These are phyloP conservation scores for Psittacula cyanocephala DNA, from an alignment of 2,113 vertebrate genomes.

Conservation along the genomic window DNA sequence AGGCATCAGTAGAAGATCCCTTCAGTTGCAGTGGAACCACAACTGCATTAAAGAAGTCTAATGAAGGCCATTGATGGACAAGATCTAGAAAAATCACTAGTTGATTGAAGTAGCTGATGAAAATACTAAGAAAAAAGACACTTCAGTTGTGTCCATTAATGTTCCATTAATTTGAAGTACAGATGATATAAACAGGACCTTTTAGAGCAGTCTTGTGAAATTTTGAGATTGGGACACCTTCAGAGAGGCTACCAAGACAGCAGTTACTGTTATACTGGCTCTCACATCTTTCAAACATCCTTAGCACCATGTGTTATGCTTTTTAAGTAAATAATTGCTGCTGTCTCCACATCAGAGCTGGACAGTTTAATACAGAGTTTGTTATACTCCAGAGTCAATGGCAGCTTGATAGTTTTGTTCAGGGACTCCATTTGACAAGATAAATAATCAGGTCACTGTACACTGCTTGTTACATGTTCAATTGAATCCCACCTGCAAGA, in stretches of 20 bases:
- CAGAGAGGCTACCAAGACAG: not conserved
- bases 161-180: not conserved
- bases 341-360: not conserved
- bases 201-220: not conserved
- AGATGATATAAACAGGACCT: not conserved
- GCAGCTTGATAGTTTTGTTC: not conserved
- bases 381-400: not conserved
- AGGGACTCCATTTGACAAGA: slow-evolving; percentile 28
- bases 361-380: not conserved
- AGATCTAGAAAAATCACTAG: not conserved
- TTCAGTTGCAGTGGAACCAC: not conserved
- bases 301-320: not conserved
- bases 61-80: not conserved
- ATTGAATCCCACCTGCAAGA: slow-evolving; percentile 22
- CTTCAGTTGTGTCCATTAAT: not conserved
- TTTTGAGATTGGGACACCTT: not conserved
- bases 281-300: not conserved
- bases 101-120: not conserved
- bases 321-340: not conserved
- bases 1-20: not conserved
- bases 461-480: not conserved
- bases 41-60: not conserved
- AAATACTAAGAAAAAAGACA: not conserved
- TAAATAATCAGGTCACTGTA: slow-evolving; percentile 6
- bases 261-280: not conserved